Evolutionary conservation across 2,113 vertebrate genomes (phyloP).

Genomic region (Callipepla californica): DNA sequence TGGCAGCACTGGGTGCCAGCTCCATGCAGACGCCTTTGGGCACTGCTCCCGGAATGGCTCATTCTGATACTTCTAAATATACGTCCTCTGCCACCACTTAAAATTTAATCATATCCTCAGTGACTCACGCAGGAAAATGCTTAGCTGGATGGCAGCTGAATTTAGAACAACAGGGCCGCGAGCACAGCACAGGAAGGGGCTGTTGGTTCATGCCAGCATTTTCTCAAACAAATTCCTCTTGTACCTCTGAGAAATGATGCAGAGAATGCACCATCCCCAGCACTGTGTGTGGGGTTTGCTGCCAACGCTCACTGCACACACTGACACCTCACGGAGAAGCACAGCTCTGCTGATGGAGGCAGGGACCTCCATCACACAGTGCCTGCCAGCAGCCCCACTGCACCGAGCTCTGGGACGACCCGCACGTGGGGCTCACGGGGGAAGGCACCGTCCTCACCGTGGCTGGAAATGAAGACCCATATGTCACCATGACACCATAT

Average conservation of each 20-base stretch:
- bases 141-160: neutral
- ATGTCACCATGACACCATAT: too few relatives aligned
- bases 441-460: too few relatives aligned
- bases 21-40: neutral
- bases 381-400: too few relatives aligned
- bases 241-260: accelerated
- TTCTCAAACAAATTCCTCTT: neutral
- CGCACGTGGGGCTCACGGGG: too few relatives aligned
- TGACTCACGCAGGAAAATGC: neutral
- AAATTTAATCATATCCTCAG: neutral
- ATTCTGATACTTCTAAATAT: neutral
- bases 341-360: too few relatives aligned
- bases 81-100: neutral
- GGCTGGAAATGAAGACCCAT: too few relatives aligned
- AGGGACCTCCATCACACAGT: too few relatives aligned
- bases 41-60: neutral
- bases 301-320: too few relatives aligned
- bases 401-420: too few relatives aligned
- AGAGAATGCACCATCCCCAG: neutral
- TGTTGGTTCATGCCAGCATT: neutral
- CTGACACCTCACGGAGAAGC: neutral
- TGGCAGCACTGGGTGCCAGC: too few relatives aligned
- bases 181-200: neutral
- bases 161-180: neutral
- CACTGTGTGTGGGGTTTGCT: neutral